Base-by-base conservation (phyloP, 2,797 vertebrate genomes). In the Dipus sagitta region DNA sequence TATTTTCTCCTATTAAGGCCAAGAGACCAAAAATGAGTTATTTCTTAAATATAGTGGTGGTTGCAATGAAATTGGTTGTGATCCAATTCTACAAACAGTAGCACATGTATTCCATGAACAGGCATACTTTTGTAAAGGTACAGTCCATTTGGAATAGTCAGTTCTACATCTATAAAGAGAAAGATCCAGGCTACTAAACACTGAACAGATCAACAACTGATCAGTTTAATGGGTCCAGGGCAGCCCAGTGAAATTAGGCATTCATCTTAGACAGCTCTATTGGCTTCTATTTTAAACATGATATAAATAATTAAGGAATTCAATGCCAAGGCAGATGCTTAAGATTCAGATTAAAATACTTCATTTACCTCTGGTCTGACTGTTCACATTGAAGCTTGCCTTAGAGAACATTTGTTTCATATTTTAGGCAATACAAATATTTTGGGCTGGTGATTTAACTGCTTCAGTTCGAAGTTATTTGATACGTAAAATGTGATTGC, bases 241-340 rank as follows among this genome's bases (percentile, higher is more conserved):
- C 34, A 93, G 30, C 24, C 14, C 38, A 70, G 86, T 80, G 77
- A 80, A 60, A 91, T 54, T 70, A 54, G 86, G 60, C 34, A 38
- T 81, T 84, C 10, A 23, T 52, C n/a, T 24, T 72, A 70, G 88
- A 81, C 24, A 85, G 9, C 88, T 78, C 14, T 13, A 62, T 21
- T 88, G n/a, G 74, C n/a, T 88, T 88, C 54, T 92, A 60, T 74
- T 64, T 54, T n/a, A 95, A 90, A 90, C 38, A 71, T 34, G 32
- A 90, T 20, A 70, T 72, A 95, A 94, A 84, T 78, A 92, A 79
- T 77, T 86, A 84, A 81, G 42, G 30, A 84, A 82, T 82, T 54
- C 28, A 70, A 17, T 30, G 17, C 3, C 82, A 88, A 79, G 32
- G 67, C 62, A 90, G 75, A 91, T 80, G 52, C 14, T 82, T 67